Base-by-base conservation (phyloP, 2,797 vertebrate species). In the Pseudochromis fuscus region DNA sequence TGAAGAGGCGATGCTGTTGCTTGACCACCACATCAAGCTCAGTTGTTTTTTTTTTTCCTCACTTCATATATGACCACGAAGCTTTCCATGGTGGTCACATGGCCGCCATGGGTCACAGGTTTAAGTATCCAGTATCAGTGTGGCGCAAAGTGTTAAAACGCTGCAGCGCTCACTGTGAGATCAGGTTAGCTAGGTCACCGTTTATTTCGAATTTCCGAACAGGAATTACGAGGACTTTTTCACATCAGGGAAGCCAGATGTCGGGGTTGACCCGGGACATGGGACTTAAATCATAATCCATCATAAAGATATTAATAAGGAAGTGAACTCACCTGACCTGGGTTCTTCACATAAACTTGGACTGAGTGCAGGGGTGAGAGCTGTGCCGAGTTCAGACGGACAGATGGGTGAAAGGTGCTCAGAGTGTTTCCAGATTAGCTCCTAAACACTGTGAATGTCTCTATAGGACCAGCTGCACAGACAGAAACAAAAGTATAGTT, bases 21-120 rank as follows among this genome's bases (percentile, higher is more conserved):
- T 82, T 82, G 81, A 87, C 81, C 83, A 73, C 87, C 83, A 91
- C 88, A 86, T 89, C 77, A 89, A 90, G 81, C 28, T 44, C 10
- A 4, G 16, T 25, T 64, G 10, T 45, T 60, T 60, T 60, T 72
- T 77, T 77, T 64, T 74, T 53, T 24, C 46, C 48, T 7, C 1
- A 23, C 28, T 21, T 67, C 62, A 59, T 74, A 23, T 57, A 67
- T 53, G 74, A 60, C 71, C 50, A 19, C 53, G 8, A 56, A 67
- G 72, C 75, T 87, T 88, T 90, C 82, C 87, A 52, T 56, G 70
- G 60, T 9, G 31, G 69, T 83, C 72, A 69, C 51, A 65, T 68
- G 82, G 72, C 72, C 69, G 63, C 55, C 50, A 40, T 37, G 48
- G 67, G 69, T 75, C 62, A 74, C 67, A 44, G 65, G 46, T 79